phyloP scores from a whole-genome alignment of 2,888 invertebrate species.

The Allygus modestus region DNA sequence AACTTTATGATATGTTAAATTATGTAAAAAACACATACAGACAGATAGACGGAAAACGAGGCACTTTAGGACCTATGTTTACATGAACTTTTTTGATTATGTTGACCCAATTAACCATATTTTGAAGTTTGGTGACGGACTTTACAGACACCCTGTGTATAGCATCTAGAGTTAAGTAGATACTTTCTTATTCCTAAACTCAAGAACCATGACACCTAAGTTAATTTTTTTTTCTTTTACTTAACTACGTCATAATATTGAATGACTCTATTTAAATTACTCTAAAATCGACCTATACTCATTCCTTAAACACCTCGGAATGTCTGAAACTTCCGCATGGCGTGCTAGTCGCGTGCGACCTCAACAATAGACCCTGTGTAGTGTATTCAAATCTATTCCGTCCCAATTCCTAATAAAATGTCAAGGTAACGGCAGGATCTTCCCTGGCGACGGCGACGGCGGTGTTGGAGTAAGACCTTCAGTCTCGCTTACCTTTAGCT shows the following conservation, averaged over 20 bases:
- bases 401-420: conserved; percentile 48
- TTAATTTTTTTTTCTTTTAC: neutral
- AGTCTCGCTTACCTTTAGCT: neutral
- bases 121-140: no score
- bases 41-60: no score
- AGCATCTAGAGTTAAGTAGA: no score
- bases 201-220: neutral
- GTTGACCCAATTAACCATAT: no score
- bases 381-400: conserved; percentile 46
- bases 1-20: no score
- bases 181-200: no score
- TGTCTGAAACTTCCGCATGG: neutral
- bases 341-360: neutral
- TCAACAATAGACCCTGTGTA: conserved; percentile 11
- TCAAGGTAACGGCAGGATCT: conserved; percentile 9
- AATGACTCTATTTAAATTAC: neutral
- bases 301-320: neutral
- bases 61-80: no score
- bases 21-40: no score
- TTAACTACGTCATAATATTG: no score
- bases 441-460: neutral
- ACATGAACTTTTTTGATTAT: no score
- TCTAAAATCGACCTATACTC: neutral
- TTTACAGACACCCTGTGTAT: no score
- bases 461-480: neutral